These are phyloP conservation scores for Siderastrea radians DNA, from an alignment of 92 coral and sea anemone species.

Conservation along the genomic window DNA sequence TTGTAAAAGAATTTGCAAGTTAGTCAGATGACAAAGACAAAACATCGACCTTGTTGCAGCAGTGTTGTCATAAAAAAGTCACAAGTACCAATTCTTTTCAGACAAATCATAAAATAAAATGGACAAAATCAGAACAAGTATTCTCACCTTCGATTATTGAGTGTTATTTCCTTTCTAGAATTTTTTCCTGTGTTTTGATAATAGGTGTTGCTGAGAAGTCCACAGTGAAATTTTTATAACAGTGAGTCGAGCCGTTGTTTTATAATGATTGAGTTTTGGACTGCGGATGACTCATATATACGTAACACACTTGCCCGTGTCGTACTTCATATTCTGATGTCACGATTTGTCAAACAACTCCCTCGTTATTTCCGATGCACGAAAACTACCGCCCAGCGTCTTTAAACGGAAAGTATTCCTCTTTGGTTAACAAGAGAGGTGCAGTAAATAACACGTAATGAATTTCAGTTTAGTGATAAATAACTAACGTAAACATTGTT, in stretches of 20 bases:
- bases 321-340: slow-evolving; percentile 8
- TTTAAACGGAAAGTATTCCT: not conserved
- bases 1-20: too few species aligned
- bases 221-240: too few species aligned
- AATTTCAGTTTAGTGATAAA: not conserved
- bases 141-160: not conserved
- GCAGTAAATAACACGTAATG: not conserved
- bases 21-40: too few species aligned
- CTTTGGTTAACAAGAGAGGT: not conserved
- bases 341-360: slow-evolving; percentile 15
- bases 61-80: too few species aligned
- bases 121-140: not conserved
- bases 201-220: not conserved
- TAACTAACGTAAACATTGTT: not conserved
- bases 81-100: not conserved
- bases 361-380: slow-evolving; percentile 26
- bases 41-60: too few species aligned
- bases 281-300: not conserved
- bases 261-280: not conserved
- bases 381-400: not conserved
- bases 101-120: not conserved
- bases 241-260: not conserved
- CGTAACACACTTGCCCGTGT: not conserved
- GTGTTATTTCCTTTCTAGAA: not conserved
- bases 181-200: not conserved